Conservation (phyloP, 2,888 invertebrate species). For the Zaprionus lineosus region DNA sequence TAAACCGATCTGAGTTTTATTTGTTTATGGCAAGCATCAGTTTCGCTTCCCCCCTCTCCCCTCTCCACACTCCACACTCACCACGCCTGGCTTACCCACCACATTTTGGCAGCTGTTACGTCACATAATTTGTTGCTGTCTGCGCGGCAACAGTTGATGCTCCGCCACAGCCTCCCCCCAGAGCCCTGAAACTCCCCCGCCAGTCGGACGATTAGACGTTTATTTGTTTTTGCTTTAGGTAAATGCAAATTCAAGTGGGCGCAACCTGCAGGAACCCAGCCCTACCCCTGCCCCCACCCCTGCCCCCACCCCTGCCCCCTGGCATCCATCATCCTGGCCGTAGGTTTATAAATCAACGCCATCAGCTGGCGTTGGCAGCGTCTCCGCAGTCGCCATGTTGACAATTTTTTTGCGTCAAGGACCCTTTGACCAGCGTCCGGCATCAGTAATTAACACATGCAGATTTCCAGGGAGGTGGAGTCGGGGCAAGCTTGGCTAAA, state of each 20-base stretch:
- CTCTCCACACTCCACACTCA: neutral
- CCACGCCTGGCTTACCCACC: neutral
- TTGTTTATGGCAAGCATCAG: conserved; percentile 73
- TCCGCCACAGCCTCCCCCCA: neutral
- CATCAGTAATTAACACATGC: conserved; percentile 76
- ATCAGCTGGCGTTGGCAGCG: conserved; percentile 72
- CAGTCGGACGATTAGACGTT: conserved; percentile 70
- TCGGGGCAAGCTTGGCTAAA: conserved; percentile 5
- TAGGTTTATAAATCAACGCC: conserved; percentile 74
- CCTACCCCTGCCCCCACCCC: neutral
- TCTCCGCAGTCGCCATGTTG: conserved; percentile 66
- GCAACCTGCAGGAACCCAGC: conserved; percentile 12
- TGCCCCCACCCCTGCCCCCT: neutral
- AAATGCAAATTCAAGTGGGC: conserved; percentile 73
- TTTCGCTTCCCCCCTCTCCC: conserved; percentile 35
- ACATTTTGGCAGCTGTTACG: conserved; percentile 65
- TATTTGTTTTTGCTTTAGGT: conserved; percentile 75
- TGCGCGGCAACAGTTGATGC: conserved; percentile 67
- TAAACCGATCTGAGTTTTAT: conserved; percentile 65
- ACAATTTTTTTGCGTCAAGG: conserved; percentile 58
- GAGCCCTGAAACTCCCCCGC: neutral
- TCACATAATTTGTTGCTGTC: conserved; percentile 75
- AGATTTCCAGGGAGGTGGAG: conserved; percentile 50
- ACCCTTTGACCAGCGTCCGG: conserved; percentile 59
- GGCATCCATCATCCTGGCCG: neutral